Evolutionary conservation across 2,797 vertebrate genomes (phyloP).

Genomic region (Emys orbicularis): DNA sequence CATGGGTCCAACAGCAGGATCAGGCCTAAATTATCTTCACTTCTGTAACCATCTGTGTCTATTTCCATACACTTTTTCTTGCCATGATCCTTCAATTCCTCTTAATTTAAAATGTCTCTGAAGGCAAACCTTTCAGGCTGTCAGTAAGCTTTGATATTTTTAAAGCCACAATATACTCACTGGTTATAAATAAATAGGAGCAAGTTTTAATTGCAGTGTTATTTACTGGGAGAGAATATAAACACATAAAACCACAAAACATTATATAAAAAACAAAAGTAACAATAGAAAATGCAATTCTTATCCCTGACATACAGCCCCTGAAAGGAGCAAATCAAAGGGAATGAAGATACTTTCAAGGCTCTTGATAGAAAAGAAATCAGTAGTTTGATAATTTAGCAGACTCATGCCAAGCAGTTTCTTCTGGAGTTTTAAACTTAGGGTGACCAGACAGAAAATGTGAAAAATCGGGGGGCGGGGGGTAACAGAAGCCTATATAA

Average conservation of each 20-base stretch:
- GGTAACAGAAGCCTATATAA: too few species aligned
- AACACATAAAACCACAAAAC: neutral
- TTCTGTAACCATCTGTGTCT: neutral
- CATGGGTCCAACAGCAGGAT: neutral
- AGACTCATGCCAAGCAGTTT: neutral
- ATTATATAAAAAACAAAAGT: neutral
- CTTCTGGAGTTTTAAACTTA: neutral
- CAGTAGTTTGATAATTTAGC: neutral
- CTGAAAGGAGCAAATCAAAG: neutral
- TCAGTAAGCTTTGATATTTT: neutral
- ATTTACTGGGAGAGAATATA: neutral
- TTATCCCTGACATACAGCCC: neutral
- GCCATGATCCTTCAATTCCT: neutral
- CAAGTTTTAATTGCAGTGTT: neutral
- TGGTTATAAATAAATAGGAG: neutral
- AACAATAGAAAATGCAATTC: neutral
- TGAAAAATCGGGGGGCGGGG: too few species aligned
- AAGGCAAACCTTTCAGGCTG: neutral
- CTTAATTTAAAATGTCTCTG: neutral
- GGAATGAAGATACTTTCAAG: neutral
- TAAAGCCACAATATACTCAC: neutral
- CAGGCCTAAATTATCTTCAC: neutral
- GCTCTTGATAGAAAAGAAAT: neutral
- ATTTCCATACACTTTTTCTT: neutral
- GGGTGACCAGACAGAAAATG: too few species aligned